A percentile compares a stretch with the other conserved stretches of the same genome.
Conservation (phyloP, 2,797 vertebrate species). For the Hybognathus amarus region DNA sequence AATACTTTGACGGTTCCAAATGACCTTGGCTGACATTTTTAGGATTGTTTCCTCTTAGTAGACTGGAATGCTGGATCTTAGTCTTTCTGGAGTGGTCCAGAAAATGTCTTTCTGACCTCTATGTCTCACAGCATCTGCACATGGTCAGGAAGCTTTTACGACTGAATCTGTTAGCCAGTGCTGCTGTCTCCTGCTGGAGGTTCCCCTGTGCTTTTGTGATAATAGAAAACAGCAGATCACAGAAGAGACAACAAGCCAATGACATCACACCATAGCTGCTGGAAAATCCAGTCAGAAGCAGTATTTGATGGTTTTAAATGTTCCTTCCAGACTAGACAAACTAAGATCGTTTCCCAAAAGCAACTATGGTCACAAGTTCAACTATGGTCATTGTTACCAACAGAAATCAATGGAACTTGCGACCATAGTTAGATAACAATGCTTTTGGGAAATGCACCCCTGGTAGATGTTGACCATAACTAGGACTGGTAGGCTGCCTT, state of each 20-base stretch:
- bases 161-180: not conserved
- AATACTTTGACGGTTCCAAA: not conserved
- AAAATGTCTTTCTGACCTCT: not conserved
- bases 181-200: not conserved
- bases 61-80: slow-evolving; percentile 9
- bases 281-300: not conserved
- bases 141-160: slow-evolving; percentile 8
- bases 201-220: slow-evolving; percentile 9
- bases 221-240: slow-evolving; percentile 23
- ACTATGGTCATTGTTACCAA: too few relatives aligned
- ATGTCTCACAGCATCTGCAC: slow-evolving; percentile 30
- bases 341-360: too few relatives aligned
- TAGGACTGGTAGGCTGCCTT: not conserved
- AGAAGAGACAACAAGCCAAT: not conserved
- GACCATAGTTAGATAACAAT: too few relatives aligned
- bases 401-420: too few relatives aligned
- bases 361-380: too few relatives aligned
- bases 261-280: not conserved
- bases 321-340: not conserved
- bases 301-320: slow-evolving; percentile 5
- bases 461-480: not conserved
- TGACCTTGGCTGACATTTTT: not conserved
- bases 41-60: not conserved
- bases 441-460: not conserved
- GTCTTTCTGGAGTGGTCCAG: not conserved